These are phyloP conservation scores for Amphiduros pacificus DNA, from an alignment of 2,888 invertebrate species.

Conservation along the genomic window DNA sequence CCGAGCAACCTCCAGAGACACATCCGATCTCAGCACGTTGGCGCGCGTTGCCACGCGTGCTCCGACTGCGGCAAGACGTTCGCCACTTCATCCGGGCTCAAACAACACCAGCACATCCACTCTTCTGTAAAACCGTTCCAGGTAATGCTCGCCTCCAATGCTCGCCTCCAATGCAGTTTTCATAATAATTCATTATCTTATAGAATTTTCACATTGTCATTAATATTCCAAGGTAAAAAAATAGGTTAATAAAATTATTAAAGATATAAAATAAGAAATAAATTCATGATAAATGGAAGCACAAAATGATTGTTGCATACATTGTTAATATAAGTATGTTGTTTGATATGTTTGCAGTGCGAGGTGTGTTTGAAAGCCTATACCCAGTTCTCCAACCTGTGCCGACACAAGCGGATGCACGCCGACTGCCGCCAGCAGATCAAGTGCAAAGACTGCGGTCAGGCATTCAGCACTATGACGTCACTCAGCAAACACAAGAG, in stretches of 20 bases:
- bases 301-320: no score
- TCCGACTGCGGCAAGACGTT: constrained; percentile 98
- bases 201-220: no score
- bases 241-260: no score
- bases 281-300: no score
- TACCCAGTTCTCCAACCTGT: constrained; percentile 98
- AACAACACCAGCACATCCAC: constrained; percentile 99
- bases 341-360: constrained; percentile 27
- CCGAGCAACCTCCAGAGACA: constrained; percentile 95
- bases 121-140: constrained; percentile 96
- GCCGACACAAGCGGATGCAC: constrained; percentile 99
- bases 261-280: no score
- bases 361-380: constrained; percentile 65
- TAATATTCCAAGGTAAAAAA: no score
- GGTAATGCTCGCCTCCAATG: no score
- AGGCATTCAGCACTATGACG: constrained; percentile 88
- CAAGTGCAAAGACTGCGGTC: constrained; percentile 92
- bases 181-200: no score
- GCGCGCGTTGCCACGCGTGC: constrained; percentile 91
- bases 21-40: constrained; percentile 92
- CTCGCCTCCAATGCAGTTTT: no score
- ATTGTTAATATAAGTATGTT: no score
- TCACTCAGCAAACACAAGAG: constrained; percentile 93
- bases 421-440: constrained; percentile 88
- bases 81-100: constrained; percentile 94